Percentiles rank a stretch among this genome's conserved stretches.
Evolutionary conservation across 2,113 vertebrate species (phyloP).

Genomic region (Rhinolophus ferrumequinum): DNA sequence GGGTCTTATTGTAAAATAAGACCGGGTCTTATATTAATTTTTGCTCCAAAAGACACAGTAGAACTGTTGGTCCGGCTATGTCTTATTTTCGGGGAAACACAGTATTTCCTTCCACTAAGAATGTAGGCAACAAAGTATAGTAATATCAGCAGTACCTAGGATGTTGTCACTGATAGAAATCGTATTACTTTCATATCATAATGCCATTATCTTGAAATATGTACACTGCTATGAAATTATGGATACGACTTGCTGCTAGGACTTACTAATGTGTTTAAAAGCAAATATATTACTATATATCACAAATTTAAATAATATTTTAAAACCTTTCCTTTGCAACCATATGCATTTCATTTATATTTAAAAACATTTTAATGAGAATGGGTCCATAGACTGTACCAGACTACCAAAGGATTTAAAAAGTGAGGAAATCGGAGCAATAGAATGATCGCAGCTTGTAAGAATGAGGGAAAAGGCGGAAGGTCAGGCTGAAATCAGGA

Average conservation of each 20-base stretch:
- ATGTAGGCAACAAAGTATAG: background rate
- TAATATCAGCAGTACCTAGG: background rate
- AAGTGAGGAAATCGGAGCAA: background rate
- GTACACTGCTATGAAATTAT: background rate
- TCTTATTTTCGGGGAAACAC: too few relatives aligned
- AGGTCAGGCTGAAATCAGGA: background rate
- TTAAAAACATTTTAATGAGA: constrained; percentile 21
- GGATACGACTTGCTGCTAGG: background rate
- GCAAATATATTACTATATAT: background rate
- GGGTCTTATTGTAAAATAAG: too few relatives aligned
- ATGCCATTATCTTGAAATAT: background rate
- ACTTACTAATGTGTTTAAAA: background rate
- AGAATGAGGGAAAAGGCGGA: background rate
- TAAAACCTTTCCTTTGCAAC: background rate
- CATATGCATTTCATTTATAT: background rate
- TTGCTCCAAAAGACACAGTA: too few relatives aligned
- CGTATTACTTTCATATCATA: background rate
- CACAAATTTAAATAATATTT: background rate
- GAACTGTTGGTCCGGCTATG: too few relatives aligned
- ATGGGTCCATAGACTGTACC: background rate
- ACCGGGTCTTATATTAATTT: too few relatives aligned
- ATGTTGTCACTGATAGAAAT: background rate
- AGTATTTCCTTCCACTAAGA: background rate
- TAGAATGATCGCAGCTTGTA: background rate
- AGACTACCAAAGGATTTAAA: background rate